Conservation (phyloP, 1,140 invertebrate species). For the Listronotus bonariensis region DNA sequence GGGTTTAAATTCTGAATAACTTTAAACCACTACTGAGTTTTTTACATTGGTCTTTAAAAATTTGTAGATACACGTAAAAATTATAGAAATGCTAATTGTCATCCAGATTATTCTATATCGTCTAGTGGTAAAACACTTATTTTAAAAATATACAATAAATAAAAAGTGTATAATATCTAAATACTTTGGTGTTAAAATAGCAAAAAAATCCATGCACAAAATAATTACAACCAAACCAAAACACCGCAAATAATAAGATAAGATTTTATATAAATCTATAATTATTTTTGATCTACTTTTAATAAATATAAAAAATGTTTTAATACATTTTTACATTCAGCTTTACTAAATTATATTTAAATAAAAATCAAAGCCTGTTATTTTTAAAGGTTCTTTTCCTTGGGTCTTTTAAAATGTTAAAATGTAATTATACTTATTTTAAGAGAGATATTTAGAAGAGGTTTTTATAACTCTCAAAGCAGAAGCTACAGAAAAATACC, state of each 20-base stretch:
- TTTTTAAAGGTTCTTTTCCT: too few species aligned
- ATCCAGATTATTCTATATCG: too few species aligned
- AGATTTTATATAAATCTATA: not conserved
- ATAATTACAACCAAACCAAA: conserved; percentile 28
- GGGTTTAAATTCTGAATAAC: too few species aligned
- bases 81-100: too few species aligned
- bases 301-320: not conserved
- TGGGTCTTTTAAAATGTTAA: too few species aligned
- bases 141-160: conserved; percentile 16
- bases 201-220: conserved; percentile 34
- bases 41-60: too few species aligned
- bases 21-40: not conserved
- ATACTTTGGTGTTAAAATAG: conserved; percentile 34
- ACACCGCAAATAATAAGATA: conserved; percentile 5
- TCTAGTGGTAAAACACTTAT: conserved; percentile 14
- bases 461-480: too few species aligned
- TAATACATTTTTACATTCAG: not conserved
- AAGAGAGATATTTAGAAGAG: too few species aligned
- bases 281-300: not conserved
- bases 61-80: conserved; percentile 4
- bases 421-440: too few species aligned
- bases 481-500: too few species aligned
- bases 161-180: conserved; percentile 21
- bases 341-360: not conserved
- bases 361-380: not conserved